Evolutionary conservation across 2,888 invertebrate species (phyloP).

Genomic region (Zygaena filipendulae): DNA sequence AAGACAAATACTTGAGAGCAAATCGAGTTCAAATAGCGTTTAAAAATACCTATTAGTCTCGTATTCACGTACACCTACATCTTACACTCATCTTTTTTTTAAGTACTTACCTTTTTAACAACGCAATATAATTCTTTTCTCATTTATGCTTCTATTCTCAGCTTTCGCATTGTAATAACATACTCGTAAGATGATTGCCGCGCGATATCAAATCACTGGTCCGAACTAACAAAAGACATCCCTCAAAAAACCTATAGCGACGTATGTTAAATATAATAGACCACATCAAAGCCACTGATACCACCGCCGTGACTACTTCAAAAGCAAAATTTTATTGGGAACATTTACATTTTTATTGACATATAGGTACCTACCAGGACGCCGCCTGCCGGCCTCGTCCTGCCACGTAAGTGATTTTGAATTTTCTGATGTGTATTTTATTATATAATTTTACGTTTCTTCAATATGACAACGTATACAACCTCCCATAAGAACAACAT

Average conservation of each 20-base stretch:
- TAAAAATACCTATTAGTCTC: too few species aligned
- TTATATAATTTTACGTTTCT: constrained; percentile 62
- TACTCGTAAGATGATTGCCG: too few species aligned
- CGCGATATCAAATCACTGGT: too few species aligned
- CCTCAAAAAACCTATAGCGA: constrained; percentile 42
- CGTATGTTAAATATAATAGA: too few species aligned
- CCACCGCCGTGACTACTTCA: constrained; percentile 42
- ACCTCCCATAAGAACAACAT: constrained; percentile 49
- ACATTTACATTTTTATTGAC: constrained; percentile 67
- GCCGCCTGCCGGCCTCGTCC: constrained; percentile 46
- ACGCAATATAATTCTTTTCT: too few species aligned
- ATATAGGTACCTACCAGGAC: constrained; percentile 62
- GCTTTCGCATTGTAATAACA: too few species aligned
- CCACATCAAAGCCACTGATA: constrained; percentile 54
- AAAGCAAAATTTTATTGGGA: constrained; percentile 63
- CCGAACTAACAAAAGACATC: constrained; percentile 38
- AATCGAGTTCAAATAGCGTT: too few species aligned
- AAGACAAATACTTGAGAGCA: too few species aligned
- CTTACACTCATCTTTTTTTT: too few species aligned
- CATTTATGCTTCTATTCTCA: too few species aligned
- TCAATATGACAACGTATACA: constrained; percentile 52
- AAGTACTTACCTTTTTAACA: too few species aligned
- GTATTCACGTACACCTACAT: too few species aligned
- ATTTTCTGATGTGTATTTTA: constrained; percentile 68
- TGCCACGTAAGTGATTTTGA: constrained; percentile 68